Conservation (phyloP, 2,113 vertebrate species). For the Bubo blakistoni region DNA sequence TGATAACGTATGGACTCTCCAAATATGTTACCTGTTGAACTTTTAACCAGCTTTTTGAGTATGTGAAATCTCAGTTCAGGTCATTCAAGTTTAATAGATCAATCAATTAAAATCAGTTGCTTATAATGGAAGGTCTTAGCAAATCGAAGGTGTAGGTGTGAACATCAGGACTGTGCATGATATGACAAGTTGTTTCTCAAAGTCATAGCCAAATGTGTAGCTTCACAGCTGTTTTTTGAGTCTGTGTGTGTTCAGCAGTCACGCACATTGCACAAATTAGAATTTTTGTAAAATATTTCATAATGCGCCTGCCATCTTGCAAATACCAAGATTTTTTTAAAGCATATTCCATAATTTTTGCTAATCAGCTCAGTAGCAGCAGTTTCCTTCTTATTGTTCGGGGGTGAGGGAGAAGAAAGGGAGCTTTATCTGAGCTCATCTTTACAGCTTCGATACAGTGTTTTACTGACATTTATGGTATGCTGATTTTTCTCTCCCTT, state of each 20-base stretch:
- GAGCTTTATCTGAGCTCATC: neutral
- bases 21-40: neutral
- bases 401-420: neutral
- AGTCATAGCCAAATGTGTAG: neutral
- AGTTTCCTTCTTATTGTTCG: neutral
- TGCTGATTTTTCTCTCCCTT: constrained; percentile 67
- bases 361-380: neutral
- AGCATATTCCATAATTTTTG: neutral
- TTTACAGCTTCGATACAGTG: neutral
- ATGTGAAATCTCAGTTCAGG: neutral
- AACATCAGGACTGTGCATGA: neutral
- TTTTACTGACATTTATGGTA: neutral
- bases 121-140: neutral
- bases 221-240: neutral
- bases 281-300: neutral
- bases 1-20: neutral
- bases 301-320: neutral
- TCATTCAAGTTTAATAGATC: neutral
- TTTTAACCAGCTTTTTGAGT: neutral
- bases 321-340: neutral
- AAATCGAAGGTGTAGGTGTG: neutral
- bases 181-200: neutral
- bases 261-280: accelerated
- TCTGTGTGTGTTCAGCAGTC: neutral
- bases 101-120: neutral